phyloP scores from a whole-genome alignment of 1,140 invertebrate genomes.

The Dreissena polymorpha region DNA sequence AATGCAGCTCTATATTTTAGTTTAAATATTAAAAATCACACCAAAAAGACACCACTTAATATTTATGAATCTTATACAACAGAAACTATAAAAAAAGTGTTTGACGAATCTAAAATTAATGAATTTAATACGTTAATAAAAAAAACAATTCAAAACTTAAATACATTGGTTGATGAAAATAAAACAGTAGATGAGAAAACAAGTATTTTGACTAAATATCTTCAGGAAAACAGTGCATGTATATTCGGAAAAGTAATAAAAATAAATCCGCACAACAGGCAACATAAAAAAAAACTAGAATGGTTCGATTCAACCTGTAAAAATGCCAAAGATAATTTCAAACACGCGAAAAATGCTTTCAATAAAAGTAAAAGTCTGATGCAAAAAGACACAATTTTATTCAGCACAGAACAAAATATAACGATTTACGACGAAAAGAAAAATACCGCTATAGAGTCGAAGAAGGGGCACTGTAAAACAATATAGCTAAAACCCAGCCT shows the following conservation, averaged over 20 bases:
- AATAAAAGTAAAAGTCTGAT: background rate
- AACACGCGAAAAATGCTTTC: background rate
- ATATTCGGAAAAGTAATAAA: no score
- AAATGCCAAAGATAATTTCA: background rate
- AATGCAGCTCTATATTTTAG: background rate
- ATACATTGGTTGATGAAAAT: no score
- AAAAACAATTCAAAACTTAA: no score
- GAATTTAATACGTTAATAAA: no score
- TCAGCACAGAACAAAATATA: background rate
- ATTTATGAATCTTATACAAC: background rate
- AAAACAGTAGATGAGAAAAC: no score
- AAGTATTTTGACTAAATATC: no score
- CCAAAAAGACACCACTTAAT: background rate
- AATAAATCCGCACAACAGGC: no score
- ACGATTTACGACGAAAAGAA: background rate
- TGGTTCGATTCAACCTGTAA: background rate
- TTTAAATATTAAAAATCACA: background rate
- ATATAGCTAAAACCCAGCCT: constrained; percentile 17
- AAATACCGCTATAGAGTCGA: no score
- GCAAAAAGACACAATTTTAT: background rate
- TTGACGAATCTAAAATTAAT: background rate
- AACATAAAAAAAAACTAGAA: background rate
- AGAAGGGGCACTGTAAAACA: background rate
- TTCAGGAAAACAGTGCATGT: no score
- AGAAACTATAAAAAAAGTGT: background rate